Evolutionary conservation across 2,888 invertebrate genomes (phyloP), one percentile per base, ranked within the genome.

Genomic region (Cephalotes varians): DNA sequence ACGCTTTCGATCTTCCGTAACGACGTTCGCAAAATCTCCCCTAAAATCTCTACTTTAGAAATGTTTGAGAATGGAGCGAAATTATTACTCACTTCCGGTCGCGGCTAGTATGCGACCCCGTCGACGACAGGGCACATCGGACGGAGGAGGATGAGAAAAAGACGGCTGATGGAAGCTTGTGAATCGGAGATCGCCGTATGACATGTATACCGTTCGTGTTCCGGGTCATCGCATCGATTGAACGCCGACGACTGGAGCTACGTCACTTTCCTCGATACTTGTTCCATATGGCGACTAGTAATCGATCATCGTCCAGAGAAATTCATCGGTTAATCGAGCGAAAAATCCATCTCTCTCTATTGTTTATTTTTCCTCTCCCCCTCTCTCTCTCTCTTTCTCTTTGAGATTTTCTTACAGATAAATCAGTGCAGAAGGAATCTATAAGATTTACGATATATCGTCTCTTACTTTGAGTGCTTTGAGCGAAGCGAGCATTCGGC

Each of bases 221-320:
- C 37, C 62, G 31, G 60, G 60, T 73, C 73, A 60, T 47, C 47
- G 73, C 60, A 34, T 73, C 47, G 44, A 21, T 21, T 72, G 56
- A 44, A 56, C 56, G 49, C 18, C 18, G 62, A 6, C 18, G 54
- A 7, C 10, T 37, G 25, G 10, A 54, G 25, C 47, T 47, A 47
- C n/a, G 51, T 62, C 62, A 37, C 62, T 18, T 51, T 47, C 31
- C 58, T 47, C 34, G 74, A 62, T 74, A 37, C 25, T 49, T 34
- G 60, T 60, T 62, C 31, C n/a, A 51, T 25, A 49, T 62, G 62
- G 31, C 49, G 58, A 28, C 37, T 3, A 4, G 21, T 76, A 72
- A 85, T 87, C 88, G 69, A 82, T 87, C 72, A 82, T 88, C 69
- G 82, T 47, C 31, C 47, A 18, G 72, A 58, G 69, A 81, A 77